These are phyloP conservation scores for Noctua janthina DNA, from an alignment of 2,888 invertebrate species.

Conservation along the genomic window DNA sequence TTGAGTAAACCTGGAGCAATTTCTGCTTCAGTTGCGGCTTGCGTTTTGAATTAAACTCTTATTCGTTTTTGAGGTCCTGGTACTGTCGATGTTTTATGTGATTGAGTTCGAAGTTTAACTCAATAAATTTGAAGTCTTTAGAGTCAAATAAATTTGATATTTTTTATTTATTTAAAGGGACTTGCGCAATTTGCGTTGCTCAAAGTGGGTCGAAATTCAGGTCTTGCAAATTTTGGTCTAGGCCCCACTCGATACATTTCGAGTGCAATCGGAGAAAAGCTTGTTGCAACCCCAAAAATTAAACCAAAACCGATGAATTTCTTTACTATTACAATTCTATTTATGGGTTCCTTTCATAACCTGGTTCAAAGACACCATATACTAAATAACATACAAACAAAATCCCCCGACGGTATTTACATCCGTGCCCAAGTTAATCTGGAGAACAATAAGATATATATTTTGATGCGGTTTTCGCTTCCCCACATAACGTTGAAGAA, in stretches of 20 bases:
- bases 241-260: too few species aligned
- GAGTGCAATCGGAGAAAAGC: too few species aligned
- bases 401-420: constrained; percentile 27
- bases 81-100: background rate
- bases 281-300: too few species aligned
- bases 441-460: constrained; percentile 61
- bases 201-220: too few species aligned
- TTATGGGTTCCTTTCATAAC: background rate
- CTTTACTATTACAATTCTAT: too few species aligned
- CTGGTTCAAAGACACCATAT: background rate
- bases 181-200: too few species aligned
- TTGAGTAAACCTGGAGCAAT: constrained; percentile 12
- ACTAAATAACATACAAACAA: constrained; percentile 11
- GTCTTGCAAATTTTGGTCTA: too few species aligned
- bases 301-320: too few species aligned
- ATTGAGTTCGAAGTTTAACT: constrained; percentile 12
- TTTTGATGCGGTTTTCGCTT: constrained; percentile 56
- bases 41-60: background rate
- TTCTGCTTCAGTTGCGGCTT: background rate
- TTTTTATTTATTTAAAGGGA: too few species aligned
- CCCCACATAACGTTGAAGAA: constrained; percentile 59
- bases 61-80: background rate
- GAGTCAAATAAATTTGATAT: too few species aligned
- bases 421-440: constrained; percentile 55
- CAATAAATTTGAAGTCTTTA: too few species aligned